Evolutionary conservation across 2,113 vertebrate species (phyloP).

Genomic region (Orientallactaga bullata): DNA sequence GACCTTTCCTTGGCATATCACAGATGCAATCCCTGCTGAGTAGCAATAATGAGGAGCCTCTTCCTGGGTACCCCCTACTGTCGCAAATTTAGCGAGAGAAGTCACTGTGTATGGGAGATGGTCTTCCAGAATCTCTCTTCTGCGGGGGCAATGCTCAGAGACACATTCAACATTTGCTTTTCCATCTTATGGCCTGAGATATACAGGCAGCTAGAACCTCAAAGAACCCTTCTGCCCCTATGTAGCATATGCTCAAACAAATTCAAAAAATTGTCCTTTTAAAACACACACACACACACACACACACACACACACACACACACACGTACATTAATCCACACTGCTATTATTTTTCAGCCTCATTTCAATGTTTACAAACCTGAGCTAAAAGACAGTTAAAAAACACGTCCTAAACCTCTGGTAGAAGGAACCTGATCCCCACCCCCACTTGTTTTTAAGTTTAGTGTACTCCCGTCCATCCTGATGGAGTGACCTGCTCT

Average conservation of each 20-base stretch:
- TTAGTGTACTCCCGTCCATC: constrained; percentile 65
- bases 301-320: neutral
- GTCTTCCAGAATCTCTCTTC: constrained; percentile 15
- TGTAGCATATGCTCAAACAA: neutral
- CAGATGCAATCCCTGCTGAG: constrained; percentile 75
- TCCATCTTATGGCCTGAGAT: neutral
- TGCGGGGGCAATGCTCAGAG: neutral
- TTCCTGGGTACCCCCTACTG: constrained; percentile 74
- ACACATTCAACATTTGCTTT: neutral
- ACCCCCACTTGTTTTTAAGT: constrained; percentile 43
- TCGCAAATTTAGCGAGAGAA: constrained; percentile 57
- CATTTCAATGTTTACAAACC: constrained; percentile 75
- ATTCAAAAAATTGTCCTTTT: neutral
- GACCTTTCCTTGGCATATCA: constrained; percentile 65
- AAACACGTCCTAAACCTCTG: constrained; percentile 61
- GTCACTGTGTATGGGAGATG: constrained; percentile 31
- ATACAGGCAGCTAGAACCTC: neutral
- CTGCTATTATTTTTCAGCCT: constrained; percentile 62
- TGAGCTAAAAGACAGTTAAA: constrained; percentile 66
- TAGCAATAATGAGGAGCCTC: constrained; percentile 76
- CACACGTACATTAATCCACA: neutral
- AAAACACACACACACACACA: neutral
- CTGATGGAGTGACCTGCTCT: constrained; percentile 76
- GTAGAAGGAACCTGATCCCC: neutral
- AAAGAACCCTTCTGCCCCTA: neutral